Percentiles rank a stretch among this genome's conserved stretches.
Conservation (phyloP, 1,140 invertebrate species). For the Ceratoteleas bidentatus region DNA sequence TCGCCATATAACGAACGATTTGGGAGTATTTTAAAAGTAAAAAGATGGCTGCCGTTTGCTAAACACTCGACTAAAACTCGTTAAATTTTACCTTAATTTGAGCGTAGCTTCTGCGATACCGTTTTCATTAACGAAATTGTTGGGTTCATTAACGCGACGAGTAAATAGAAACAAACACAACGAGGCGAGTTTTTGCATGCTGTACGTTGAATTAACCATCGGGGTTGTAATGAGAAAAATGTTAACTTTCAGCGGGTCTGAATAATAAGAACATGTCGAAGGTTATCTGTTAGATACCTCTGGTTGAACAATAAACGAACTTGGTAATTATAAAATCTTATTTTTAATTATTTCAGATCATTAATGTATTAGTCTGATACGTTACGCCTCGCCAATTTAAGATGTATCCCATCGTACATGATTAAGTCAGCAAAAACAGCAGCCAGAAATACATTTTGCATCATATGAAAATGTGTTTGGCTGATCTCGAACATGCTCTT, state of each 20-base stretch:
- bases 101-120: background rate
- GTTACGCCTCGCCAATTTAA: too few species aligned
- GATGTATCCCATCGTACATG: background rate
- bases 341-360: slow-evolving; percentile 1
- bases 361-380: too few species aligned
- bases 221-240: too few species aligned
- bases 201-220: too few species aligned
- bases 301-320: too few species aligned
- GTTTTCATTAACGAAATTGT: background rate
- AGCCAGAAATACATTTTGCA: slow-evolving; percentile 7
- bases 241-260: too few species aligned
- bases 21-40: slow-evolving; percentile 27
- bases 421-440: slow-evolving; percentile 29
- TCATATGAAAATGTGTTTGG: slow-evolving; percentile 14
- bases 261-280: too few species aligned
- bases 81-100: slow-evolving; percentile 18
- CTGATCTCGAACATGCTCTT: slow-evolving; percentile 33
- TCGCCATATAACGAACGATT: slow-evolving; percentile 48
- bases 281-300: too few species aligned
- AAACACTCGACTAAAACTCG: slow-evolving; percentile 21
- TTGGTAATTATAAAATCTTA: too few species aligned
- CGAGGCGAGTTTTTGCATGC: too few species aligned
- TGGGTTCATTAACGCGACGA: too few species aligned
- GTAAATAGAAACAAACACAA: too few species aligned
- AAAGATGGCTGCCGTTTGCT: slow-evolving; percentile 8